Evolutionary conservation across 2,113 vertebrate species (phyloP).

Genomic region (Candoia aspera): DNA sequence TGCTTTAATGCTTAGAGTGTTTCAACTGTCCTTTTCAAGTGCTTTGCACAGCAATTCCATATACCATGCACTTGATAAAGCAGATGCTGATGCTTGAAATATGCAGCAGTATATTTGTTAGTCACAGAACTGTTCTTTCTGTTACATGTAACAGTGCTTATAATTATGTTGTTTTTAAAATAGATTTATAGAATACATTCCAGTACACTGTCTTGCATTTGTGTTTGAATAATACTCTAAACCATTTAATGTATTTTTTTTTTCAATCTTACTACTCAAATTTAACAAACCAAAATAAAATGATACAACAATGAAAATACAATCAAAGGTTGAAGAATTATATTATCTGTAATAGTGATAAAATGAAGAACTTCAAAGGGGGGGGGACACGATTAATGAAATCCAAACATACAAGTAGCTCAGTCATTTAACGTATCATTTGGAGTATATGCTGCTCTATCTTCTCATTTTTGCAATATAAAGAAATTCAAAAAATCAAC

Average conservation of each 20-base stretch:
- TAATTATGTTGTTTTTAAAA: not conserved
- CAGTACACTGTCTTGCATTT: not conserved
- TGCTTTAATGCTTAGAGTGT: too few species aligned
- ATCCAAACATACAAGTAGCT: not conserved
- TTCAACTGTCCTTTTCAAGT: too few species aligned
- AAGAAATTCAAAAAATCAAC: not conserved
- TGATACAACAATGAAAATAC: not conserved
- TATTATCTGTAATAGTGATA: not conserved
- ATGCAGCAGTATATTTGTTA: too few species aligned
- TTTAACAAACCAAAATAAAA: not conserved
- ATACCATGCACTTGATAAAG: too few species aligned
- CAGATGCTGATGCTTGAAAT: too few species aligned
- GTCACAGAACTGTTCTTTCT: too few species aligned
- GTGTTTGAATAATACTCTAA: not conserved
- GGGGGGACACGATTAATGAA: not conserved
- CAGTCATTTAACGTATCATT: not conserved
- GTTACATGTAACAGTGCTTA: not conserved
- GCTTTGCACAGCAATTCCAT: too few species aligned
- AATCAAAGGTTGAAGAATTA: not conserved
- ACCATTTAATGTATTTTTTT: too few species aligned
- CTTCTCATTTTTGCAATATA: not conserved
- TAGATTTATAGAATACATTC: not conserved
- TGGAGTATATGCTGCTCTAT: not conserved
- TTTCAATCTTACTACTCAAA: not conserved
- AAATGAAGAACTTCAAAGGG: not conserved